phyloP scores from a whole-genome alignment of 2,113 vertebrate genomes.

The Otocyon megalotis region DNA sequence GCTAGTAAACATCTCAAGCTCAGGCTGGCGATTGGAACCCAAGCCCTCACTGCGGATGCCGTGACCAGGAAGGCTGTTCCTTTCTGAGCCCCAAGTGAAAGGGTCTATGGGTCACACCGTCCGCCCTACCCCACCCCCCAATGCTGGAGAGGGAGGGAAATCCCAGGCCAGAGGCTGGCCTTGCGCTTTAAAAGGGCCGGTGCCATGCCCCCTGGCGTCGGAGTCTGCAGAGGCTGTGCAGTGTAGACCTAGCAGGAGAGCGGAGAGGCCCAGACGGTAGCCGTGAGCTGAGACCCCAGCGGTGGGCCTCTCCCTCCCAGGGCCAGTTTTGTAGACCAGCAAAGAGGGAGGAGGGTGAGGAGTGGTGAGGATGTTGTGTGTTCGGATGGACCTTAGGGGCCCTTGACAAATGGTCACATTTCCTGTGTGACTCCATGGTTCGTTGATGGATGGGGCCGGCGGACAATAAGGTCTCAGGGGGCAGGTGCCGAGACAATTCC shows the following conservation, averaged over 20 bases:
- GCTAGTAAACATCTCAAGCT: not conserved
- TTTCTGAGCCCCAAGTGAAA: not conserved
- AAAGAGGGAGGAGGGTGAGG: not conserved
- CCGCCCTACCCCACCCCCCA: not conserved
- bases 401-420: not conserved
- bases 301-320: not conserved
- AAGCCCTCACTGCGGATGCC: not conserved
- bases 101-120: not conserved
- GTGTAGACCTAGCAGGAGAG: not conserved
- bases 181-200: fast-evolving
- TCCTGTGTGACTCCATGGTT: not conserved
- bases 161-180: not conserved
- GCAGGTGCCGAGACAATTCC: not conserved
- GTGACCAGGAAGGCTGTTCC: not conserved
- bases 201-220: not conserved
- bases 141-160: not conserved
- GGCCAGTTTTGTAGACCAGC: not conserved
- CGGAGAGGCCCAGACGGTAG: not conserved
- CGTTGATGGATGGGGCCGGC: fast-evolving
- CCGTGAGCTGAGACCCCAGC: not conserved
- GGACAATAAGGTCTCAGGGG: fast-evolving
- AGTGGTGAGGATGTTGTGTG: not conserved
- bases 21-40: not conserved
- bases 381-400: not conserved
- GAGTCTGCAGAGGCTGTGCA: not conserved